phyloP scores from a whole-genome alignment of 2,888 invertebrate species.

The Augochlorella aurata region DNA sequence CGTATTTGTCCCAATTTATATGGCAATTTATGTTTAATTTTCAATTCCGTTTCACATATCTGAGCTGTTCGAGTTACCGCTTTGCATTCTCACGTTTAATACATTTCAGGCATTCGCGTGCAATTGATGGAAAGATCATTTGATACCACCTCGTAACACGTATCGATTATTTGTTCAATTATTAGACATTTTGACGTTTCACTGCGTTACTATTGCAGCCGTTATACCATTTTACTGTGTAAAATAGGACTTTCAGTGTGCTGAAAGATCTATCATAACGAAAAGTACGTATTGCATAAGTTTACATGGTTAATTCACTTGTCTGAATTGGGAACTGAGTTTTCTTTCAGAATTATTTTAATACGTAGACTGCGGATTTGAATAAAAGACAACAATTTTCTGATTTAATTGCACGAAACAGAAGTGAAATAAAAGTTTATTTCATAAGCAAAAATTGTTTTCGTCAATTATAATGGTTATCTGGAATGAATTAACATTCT shows the following conservation, averaged over 20 bases:
- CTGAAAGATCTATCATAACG: no score
- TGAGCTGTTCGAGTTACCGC: background rate
- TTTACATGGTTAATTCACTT: no score
- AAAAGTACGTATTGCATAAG: no score
- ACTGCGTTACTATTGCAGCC: background rate
- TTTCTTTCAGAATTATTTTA: no score
- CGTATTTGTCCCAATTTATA: background rate
- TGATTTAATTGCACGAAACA: no score
- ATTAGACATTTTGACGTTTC: background rate
- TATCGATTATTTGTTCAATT: constrained; percentile 9
- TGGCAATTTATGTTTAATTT: background rate
- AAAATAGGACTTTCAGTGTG: background rate
- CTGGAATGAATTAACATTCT: no score
- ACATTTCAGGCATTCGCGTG: background rate
- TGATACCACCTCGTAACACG: background rate
- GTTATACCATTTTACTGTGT: background rate
- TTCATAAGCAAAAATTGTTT: no score
- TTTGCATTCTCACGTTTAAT: background rate
- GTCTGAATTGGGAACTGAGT: no score
- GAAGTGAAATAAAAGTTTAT: no score
- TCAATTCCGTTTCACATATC: constrained; percentile 15
- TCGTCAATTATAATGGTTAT: no score
- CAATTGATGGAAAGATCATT: background rate
- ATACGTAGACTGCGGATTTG: no score
- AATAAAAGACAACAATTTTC: no score